Evolutionary conservation across 2,888 invertebrate genomes (phyloP), one percentile per base, ranked within the genome.

Genomic region (Mellilla xanthometata): DNA sequence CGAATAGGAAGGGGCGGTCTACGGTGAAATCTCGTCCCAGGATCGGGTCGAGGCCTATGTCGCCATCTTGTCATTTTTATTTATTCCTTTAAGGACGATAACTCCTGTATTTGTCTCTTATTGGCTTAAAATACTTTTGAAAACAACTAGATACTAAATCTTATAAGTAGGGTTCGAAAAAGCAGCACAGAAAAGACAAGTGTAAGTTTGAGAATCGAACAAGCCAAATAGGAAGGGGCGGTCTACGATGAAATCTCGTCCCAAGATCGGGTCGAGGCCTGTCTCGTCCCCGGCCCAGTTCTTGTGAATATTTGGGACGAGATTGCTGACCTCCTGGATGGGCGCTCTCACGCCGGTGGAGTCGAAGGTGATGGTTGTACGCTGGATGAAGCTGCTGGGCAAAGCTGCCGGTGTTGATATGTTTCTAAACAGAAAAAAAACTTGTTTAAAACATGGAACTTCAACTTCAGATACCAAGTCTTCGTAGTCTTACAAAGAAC

Each of bases 1-100:
- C 68, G 22, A 56, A 72, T 46, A 68, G 42, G 28, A 74, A 74
- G 0, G 74, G 72, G 12, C 56, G 56, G 11, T 74, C 62, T 0
- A 65, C 67, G 0, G 62, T 56, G 10, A 74, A 74, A 11, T 62
- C 58, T 0, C 55, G 49, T 0, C 67, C 68, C 0, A 62, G 36
- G 0, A 49, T 55, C 0, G 49, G 44, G 0, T 62, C 64, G 2
- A 64, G 8, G 0, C n/a, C n/a, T n/a, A n/a, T n/a, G n/a, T n/a
- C n/a, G n/a, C n/a, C n/a, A n/a, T n/a, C n/a, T n/a, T n/a, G n/a
- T n/a, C n/a, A n/a, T n/a, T n/a, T n/a, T n/a, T n/a, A n/a, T n/a
- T n/a, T n/a, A n/a, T n/a, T n/a, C n/a, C n/a, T n/a, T n/a, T n/a
- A n/a, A n/a, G n/a, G n/a, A n/a, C n/a, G n/a, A n/a, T n/a, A n/a